Percentiles rank a stretch among this genome's conserved stretches.
phyloP scores from a whole-genome alignment of 2,888 invertebrate genomes.

The Antitype chi region DNA sequence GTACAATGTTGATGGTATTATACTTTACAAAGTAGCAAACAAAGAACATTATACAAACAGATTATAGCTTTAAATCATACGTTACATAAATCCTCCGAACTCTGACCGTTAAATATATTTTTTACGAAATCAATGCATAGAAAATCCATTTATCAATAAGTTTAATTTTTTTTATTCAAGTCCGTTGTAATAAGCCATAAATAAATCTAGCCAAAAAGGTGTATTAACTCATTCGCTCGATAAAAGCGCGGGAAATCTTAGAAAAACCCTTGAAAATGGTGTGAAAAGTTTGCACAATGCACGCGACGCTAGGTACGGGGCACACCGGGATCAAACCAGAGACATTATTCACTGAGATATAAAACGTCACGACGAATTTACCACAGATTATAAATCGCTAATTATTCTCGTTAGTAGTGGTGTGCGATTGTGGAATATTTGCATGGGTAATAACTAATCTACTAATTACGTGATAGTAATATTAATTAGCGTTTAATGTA shows the following conservation, averaged over 20 bases:
- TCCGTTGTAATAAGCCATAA: constrained; percentile 21
- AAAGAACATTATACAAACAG: constrained; percentile 21
- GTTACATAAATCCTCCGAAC: constrained; percentile 5
- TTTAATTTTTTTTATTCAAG: constrained; percentile 1
- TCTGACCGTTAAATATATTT: constrained; percentile 19
- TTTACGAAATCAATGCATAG: constrained; percentile 14
- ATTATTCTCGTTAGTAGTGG: constrained; percentile 47
- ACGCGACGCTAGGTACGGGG: constrained; percentile 55
- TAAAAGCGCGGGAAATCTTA: constrained; percentile 61
- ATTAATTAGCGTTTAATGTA: background rate
- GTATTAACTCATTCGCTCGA: constrained; percentile 66
- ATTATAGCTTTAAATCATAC: constrained; percentile 13
- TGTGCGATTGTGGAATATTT: constrained; percentile 12
- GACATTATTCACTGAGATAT: constrained; percentile 57
- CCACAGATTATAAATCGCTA: constrained; percentile 44
- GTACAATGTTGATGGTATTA: constrained; percentile 25
- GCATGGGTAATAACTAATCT: constrained; percentile 15
- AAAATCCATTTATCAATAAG: constrained; percentile 10
- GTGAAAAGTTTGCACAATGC: constrained; percentile 71
- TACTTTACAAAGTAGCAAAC: constrained; percentile 35
- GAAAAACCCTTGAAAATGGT: constrained; percentile 63
- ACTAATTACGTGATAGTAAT: constrained; percentile 20
- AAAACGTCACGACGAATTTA: constrained; percentile 53
- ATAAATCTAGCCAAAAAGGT: constrained; percentile 65
- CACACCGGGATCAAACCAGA: constrained; percentile 48